Conservation (phyloP, 1,140 invertebrate species). For the Planococcus citri region DNA sequence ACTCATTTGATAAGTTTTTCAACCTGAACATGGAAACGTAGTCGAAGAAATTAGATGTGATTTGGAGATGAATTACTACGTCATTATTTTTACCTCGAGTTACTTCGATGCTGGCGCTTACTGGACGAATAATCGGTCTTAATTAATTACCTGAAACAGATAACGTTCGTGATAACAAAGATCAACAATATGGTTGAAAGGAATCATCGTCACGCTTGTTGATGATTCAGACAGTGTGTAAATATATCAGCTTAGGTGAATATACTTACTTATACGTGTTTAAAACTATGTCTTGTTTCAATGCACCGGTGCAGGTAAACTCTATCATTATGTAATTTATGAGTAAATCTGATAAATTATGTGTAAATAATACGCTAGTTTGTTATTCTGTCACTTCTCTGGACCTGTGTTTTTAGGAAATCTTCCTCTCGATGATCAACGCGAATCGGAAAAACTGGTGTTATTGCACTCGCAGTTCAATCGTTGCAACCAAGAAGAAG, state of each 20-base stretch:
- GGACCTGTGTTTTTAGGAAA: no score
- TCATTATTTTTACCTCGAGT: not conserved
- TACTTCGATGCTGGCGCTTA: not conserved
- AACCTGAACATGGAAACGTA: no score
- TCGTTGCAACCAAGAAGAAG: no score
- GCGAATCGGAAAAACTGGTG: no score
- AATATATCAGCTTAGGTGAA: not conserved
- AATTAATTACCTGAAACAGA: not conserved
- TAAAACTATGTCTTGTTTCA: not conserved
- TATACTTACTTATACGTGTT: not conserved
- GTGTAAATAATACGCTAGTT: not conserved
- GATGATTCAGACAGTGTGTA: constrained; percentile 2
- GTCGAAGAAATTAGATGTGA: no score
- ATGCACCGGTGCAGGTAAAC: not conserved
- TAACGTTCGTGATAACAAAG: not conserved
- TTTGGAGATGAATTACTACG: no score
- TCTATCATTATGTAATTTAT: not conserved
- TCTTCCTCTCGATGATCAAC: no score
- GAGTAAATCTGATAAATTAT: constrained; percentile 1
- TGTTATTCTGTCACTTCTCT: no score
- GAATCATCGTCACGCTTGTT: not conserved
- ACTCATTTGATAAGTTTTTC: no score
- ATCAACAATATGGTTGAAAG: not conserved
- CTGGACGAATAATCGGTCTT: not conserved
- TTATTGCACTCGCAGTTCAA: no score